Base-by-base conservation (phyloP, 2,888 invertebrate species). In the Tridacna gigas region DNA sequence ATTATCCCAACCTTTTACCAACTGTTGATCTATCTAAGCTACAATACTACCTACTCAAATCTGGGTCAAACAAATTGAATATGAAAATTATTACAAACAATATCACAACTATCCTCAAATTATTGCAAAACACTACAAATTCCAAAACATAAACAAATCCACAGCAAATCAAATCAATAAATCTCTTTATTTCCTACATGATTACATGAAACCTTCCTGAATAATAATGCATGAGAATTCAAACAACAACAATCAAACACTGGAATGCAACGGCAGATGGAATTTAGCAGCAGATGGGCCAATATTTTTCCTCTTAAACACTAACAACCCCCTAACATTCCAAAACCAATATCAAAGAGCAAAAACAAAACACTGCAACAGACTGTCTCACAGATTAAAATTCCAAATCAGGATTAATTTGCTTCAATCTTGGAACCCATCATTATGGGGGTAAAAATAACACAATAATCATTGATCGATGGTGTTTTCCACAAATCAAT, bases 401-500 rank as follows among this genome's bases (percentile, higher is more conserved):
- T 51, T 51, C 26, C 71, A 47, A 71, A 51, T 71, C 22, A 71
- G 51, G 48, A 48, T 71, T 71, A 71, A 71, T 71, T 71, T 51
- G 71, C 51, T 71, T 25, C 71, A 71, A 71, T 71, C 71, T 63
- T 71, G 71, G 51, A 63, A 4, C 71, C 69, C 47, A 15, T 48
- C 7, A 18, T 25, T n/a, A 45, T 67, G 20, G 45, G n/a, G 45
- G 45, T 47, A 45, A 48, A 26, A 45, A 67, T n/a, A 67, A 67
- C 45, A 67, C 67, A 67, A 67, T 45, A 15, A 63, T 25, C 51
- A 26, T 25, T 25, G 71, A 71, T 71, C 71, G 25, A 71, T 71
- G 51, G 22, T 63, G 51, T 13, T 25, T 15, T 51, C 51, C 48
- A 65, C 63, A 75, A 75, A 75, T 75, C 75, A 75, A 75, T 75